phyloP scores from a whole-genome alignment of 2,797 vertebrate species.

The Corythornis leucogaster region DNA sequence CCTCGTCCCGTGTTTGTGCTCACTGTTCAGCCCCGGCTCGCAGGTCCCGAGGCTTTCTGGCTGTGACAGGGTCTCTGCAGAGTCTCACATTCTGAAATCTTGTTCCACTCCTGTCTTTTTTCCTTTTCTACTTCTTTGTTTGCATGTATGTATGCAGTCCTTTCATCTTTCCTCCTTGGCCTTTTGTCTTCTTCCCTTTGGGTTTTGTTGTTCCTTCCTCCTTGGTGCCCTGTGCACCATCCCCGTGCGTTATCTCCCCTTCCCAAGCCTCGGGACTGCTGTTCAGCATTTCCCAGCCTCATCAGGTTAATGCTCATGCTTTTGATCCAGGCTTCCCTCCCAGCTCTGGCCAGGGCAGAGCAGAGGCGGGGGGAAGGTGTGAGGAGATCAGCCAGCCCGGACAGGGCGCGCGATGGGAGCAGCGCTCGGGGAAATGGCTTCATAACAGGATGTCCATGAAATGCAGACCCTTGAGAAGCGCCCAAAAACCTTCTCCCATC shows the following conservation, averaged over 20 bases:
- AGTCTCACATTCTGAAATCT: neutral
- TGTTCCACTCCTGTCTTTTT: neutral
- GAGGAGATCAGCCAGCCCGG: neutral
- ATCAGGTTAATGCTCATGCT: neutral
- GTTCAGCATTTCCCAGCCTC: neutral
- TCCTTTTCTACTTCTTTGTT: too few species aligned
- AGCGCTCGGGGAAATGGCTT: slow-evolving; percentile 18
- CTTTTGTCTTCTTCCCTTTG: slow-evolving; percentile 30
- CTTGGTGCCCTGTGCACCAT: neutral
- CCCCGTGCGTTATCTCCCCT: neutral
- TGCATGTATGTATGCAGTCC: neutral
- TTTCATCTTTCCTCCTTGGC: slow-evolving; percentile 24
- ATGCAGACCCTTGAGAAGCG: neutral
- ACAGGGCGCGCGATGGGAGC: neutral
- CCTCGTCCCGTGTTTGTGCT: neutral
- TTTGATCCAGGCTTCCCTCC: neutral
- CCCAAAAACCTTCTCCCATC: neutral
- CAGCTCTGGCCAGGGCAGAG: neutral
- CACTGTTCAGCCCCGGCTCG: neutral
- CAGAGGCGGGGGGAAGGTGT: neutral
- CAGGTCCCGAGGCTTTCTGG: neutral
- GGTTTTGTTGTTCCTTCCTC: slow-evolving; percentile 22
- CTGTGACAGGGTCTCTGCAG: neutral
- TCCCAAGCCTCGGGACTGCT: neutral
- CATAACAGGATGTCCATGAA: slow-evolving; percentile 16